phyloP scores from a whole-genome alignment of 2,888 invertebrate species.

The Vanessa cardui region DNA sequence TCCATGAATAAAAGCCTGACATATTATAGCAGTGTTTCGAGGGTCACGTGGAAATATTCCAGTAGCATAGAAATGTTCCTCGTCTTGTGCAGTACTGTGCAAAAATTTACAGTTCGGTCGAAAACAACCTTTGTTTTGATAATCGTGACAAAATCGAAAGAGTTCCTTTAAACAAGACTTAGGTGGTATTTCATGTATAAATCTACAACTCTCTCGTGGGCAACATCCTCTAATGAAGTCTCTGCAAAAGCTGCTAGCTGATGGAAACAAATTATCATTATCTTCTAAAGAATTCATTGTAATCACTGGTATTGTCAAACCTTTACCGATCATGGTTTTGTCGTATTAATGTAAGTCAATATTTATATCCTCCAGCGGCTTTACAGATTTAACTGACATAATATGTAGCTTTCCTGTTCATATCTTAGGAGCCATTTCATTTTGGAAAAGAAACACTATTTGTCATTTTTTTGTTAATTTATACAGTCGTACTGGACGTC shows the following conservation, averaged over 20 bases:
- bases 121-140: conserved; percentile 87
- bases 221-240: conserved; percentile 80
- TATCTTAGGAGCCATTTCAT: background rate
- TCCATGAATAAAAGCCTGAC: conserved; percentile 84
- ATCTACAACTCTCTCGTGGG: conserved; percentile 80
- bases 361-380: background rate
- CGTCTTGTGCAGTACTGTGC: conserved; percentile 87
- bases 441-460: background rate
- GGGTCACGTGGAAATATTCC: conserved; percentile 83
- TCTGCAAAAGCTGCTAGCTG: conserved; percentile 66
- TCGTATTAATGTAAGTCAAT: background rate
- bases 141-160: conserved; percentile 83
- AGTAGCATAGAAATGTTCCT: conserved; percentile 85
- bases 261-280: conserved; percentile 50
- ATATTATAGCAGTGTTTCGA: conserved; percentile 73
- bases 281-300: conserved; percentile 59
- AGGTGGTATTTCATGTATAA: conserved; percentile 69
- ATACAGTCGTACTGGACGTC: background rate
- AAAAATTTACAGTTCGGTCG: conserved; percentile 86
- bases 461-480: conserved; percentile 1
- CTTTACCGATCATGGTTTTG: conserved; percentile 51
- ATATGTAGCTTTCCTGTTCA: background rate
- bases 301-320: conserved; percentile 46
- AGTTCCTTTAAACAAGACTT: conserved; percentile 64
- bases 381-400: background rate